Conservation (phyloP, 2,113 vertebrate genomes). For the Pundamilia nyererei region DNA sequence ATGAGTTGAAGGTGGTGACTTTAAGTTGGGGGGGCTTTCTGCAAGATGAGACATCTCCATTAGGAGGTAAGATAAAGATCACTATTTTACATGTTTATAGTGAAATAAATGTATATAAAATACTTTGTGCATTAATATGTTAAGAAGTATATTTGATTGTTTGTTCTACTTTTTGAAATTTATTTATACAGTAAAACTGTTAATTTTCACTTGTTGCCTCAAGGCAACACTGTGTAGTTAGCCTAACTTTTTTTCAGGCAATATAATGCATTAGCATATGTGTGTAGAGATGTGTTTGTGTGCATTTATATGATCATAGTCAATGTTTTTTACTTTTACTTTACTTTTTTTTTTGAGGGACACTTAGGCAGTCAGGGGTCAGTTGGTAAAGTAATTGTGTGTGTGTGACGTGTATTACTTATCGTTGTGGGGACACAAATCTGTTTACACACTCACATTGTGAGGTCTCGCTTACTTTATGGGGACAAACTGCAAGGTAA, state of each 20-base stretch:
- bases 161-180: background rate
- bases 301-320: background rate
- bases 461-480: background rate
- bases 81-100: background rate
- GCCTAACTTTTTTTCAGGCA: background rate
- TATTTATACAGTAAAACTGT: background rate
- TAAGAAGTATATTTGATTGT: background rate
- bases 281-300: background rate
- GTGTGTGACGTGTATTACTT: background rate
- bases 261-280: background rate
- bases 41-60: background rate
- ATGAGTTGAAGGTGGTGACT: background rate
- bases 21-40: background rate
- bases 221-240: background rate
- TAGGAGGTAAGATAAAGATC: background rate
- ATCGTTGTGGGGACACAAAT: background rate
- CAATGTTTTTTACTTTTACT: background rate
- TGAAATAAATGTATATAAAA: background rate
- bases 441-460: background rate
- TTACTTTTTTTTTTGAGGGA: background rate
- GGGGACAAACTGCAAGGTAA: background rate
- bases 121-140: background rate
- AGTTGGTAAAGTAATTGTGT: background rate
- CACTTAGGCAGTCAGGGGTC: background rate
- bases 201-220: background rate